A percentile compares a stretch with the other conserved stretches of the same genome.
phyloP scores from a whole-genome alignment of 2,888 invertebrate species.

The Amblyjoppa fuscipennis region DNA sequence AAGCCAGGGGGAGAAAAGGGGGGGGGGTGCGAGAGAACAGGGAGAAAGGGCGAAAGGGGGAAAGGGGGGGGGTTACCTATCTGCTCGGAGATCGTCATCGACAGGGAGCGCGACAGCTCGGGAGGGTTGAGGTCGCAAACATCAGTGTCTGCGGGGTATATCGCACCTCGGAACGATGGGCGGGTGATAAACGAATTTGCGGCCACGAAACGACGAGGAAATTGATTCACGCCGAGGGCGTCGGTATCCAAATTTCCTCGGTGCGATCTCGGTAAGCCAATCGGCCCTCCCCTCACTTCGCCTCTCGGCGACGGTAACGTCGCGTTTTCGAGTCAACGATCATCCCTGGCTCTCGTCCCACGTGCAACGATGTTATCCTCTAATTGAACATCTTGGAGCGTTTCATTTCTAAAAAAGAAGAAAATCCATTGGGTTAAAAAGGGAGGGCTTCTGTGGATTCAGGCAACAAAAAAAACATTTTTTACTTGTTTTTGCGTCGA shows the following conservation, averaged over 20 bases:
- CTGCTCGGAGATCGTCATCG: conserved; percentile 67
- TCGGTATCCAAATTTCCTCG: conserved; percentile 68
- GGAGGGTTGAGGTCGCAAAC: conserved; percentile 48
- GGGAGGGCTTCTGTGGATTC: no score
- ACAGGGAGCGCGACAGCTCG: conserved; percentile 36
- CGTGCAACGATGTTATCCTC: background rate
- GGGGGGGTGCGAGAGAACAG: background rate
- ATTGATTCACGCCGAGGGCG: conserved; percentile 70
- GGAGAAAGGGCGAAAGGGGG: background rate
- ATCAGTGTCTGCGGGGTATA: conserved; percentile 59
- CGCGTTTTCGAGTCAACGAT: conserved; percentile 24
- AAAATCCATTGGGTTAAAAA: background rate
- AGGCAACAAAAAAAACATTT: no score
- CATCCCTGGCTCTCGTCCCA: background rate
- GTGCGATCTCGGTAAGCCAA: conserved; percentile 53
- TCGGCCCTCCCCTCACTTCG: conserved; percentile 7
- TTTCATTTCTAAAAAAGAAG: background rate
- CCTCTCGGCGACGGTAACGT: conserved; percentile 25
- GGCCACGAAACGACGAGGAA: conserved; percentile 68
- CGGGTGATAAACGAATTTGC: conserved; percentile 68
- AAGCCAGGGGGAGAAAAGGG: conserved; percentile 31
- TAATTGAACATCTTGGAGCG: background rate
- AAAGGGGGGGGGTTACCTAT: conserved; percentile 40
- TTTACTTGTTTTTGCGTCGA: no score
- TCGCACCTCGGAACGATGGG: conserved; percentile 56